Percentiles rank a stretch among this genome's conserved stretches.
Evolutionary conservation across 2,797 vertebrate genomes (phyloP).

Genomic region (Gymnothorax reevesii): DNA sequence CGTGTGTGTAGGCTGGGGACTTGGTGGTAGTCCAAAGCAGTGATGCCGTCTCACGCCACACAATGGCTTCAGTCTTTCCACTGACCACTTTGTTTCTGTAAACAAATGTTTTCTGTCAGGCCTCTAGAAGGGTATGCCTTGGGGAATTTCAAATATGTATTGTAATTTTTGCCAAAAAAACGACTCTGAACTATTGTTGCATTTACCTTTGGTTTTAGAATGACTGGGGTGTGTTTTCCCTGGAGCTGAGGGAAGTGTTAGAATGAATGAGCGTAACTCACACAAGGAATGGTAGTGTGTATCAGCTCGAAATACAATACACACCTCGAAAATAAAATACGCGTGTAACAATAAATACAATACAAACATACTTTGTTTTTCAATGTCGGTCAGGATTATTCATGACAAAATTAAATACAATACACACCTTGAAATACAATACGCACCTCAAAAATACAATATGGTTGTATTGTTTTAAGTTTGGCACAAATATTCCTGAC

Average conservation of each 20-base stretch:
- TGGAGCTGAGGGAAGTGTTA: not conserved
- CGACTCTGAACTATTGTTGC: not conserved
- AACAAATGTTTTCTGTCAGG: slow-evolving; percentile 31
- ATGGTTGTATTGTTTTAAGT: too few relatives aligned
- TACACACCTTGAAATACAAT: too few relatives aligned
- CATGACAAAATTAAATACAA: too few relatives aligned
- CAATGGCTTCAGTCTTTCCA: slow-evolving; percentile 4
- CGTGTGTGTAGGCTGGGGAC: too few relatives aligned
- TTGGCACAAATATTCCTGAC: too few relatives aligned
- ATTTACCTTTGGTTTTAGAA: not conserved
- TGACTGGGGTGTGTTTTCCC: not conserved
- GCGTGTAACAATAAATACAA: too few relatives aligned
- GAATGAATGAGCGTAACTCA: too few relatives aligned
- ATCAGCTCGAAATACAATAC: too few relatives aligned
- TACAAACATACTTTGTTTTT: too few relatives aligned
- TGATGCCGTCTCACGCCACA: not conserved
- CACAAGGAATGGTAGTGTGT: not conserved
- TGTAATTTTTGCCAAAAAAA: slow-evolving; percentile 15
- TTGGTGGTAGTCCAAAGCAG: not conserved
- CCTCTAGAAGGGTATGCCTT: not conserved
- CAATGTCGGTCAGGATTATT: too few relatives aligned
- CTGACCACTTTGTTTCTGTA: slow-evolving; percentile 28
- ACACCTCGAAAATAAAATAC: too few relatives aligned
- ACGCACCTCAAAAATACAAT: too few relatives aligned
- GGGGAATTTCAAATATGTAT: slow-evolving; percentile 30